Evolutionary conservation across 2,797 vertebrate species (phyloP), one percentile per base, ranked within the genome.

Genomic region (Rachycentron canadum): DNA sequence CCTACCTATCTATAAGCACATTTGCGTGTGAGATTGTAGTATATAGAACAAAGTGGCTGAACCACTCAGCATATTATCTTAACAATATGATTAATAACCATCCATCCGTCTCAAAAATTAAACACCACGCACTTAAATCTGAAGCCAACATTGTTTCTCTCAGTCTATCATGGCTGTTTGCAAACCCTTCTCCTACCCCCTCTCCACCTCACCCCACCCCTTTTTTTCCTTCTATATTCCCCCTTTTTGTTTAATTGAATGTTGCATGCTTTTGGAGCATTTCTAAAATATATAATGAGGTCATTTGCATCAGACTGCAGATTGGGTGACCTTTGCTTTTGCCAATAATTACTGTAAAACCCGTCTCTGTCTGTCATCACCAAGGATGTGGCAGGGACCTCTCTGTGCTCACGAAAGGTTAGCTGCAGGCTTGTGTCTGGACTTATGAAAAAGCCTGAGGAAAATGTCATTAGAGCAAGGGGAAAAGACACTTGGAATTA

Each of bases 281-380:
- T 91, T 90, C 90, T 92, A 92, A 94, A 92, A 94, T 93, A 94
- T 95, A 92, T 94, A 95, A 96, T 96, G 95, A 96, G 95, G 92
- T 93, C 91, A 94, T 96, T 96, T 96, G 93, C 95, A 96, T 96
- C 94, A 94, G 88, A 89, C 93, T 94, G 89, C 89, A 93, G 94
- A 95, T 95, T 95, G 91, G 76, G 34, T 96, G 94, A 96, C 95
- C 96, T 97, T 96, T 97, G 95, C 94, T 94, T 94, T 95, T 96
- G 95, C 93, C 95, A 95, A 94, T 97, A 96, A 97, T 97, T 97
- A 97, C 93, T 93, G 93, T 93, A 91, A 93, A 93, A 91, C 88
- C 90, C 87, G 81, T 89, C 92, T 88, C 93, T 93, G 77, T 84
- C 83, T 93, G 86, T 92, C 94, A 90, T 95, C 90, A 89, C 82